Conservation (phyloP, 2,797 vertebrate species). For the Luscinia luscinia region DNA sequence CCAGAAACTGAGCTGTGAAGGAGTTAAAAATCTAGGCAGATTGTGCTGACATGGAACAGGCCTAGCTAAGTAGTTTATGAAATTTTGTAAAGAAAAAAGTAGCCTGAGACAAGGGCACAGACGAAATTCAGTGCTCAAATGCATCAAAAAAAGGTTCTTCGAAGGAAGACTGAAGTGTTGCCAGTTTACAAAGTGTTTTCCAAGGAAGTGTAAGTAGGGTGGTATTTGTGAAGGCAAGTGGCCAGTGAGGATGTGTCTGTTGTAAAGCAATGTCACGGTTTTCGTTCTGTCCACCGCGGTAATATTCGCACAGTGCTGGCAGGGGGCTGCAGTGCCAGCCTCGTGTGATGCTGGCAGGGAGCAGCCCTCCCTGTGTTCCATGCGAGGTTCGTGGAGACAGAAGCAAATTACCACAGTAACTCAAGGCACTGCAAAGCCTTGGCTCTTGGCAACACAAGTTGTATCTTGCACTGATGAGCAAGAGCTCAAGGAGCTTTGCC, state of each 20-base stretch:
- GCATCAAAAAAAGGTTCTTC: neutral
- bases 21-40: neutral
- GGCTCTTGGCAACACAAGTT: neutral
- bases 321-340: neutral
- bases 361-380: neutral
- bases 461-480: neutral
- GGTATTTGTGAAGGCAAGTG: neutral
- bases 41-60: neutral
- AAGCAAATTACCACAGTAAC: neutral
- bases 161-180: neutral
- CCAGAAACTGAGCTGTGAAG: neutral
- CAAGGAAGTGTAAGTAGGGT: neutral
- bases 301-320: neutral
- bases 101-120: neutral
- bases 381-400: neutral
- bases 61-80: neutral
- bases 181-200: neutral
- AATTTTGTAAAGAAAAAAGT: neutral
- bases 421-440: neutral
- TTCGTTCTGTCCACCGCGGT: accelerated
- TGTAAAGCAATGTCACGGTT: accelerated
- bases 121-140: neutral
- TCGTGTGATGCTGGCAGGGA: accelerated
- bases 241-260: neutral
- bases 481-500: neutral